Evolutionary conservation across 2,888 invertebrate genomes (phyloP), one percentile per base, ranked within the genome.

Genomic region (Boloria selene): DNA sequence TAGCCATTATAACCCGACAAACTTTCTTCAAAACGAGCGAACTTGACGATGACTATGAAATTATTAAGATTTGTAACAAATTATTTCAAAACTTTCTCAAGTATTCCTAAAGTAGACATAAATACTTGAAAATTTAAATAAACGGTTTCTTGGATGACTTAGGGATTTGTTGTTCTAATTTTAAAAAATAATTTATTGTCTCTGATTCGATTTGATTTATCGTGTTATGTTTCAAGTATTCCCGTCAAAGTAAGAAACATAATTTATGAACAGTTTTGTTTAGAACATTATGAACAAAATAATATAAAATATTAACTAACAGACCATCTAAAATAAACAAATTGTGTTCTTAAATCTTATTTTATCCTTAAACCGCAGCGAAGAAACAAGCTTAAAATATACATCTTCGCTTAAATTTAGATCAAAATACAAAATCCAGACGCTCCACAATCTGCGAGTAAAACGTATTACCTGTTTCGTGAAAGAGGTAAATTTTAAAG

Each of bases 401-500:
- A 59, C 49, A 47, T 50, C 38, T 59, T 45, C 45, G 45, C 44
- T 56, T 56, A 59, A 59, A 59, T 49, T 59, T 59, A 58, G 59
- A 59, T 59, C 59, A 59, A 52, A 58, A 53, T 49, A 49, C 59
- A 38, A 52, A 58, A 53, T 44, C 49, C 53, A 60, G 56, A 61
- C 66, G 52, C 31, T 51, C 13, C 16, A 47, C 56, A 66, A 70
- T 65, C 51, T 53, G 51, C 49, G 50, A 60, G 54, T 49, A 67
- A 67, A 67, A 61, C 53, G 61, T 68, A 64, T 67, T 69, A 69
- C 68, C 70, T 72, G 72, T 68, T 69, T 68, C 54, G 60, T 60
- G 59, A 70, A 70, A 81, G 77, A 80, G 82, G 80, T 84, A 83
- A 82, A 83, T 85, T 84, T 85, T 84, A 80, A 86, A 86, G 83